phyloP scores from a whole-genome alignment of 2,888 invertebrate genomes.

The Resseliella maxima region DNA sequence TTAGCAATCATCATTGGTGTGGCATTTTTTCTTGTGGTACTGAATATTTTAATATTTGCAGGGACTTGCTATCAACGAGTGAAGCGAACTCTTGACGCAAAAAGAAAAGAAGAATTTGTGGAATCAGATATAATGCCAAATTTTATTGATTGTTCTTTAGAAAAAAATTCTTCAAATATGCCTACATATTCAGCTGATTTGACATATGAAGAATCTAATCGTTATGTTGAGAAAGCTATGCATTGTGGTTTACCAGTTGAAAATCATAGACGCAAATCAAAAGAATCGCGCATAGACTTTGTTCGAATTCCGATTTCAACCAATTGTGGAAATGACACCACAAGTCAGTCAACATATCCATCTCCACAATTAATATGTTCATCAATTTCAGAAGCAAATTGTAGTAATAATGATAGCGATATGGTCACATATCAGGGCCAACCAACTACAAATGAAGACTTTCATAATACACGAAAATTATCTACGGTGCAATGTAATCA shows the following conservation, averaged over 20 bases:
- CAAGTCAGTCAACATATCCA: constrained; percentile 60
- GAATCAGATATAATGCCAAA: constrained; percentile 70
- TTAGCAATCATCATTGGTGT: constrained; percentile 88
- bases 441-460: constrained; percentile 56
- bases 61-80: constrained; percentile 89
- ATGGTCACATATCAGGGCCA: constrained; percentile 59
- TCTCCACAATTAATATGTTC: constrained; percentile 59
- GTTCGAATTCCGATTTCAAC: constrained; percentile 63
- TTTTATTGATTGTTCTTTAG: not conserved
- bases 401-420: constrained; percentile 60
- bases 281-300: constrained; percentile 62
- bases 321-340: constrained; percentile 61
- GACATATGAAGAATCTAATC: constrained; percentile 75
- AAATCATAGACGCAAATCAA: constrained; percentile 71
- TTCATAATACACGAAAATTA: constrained; percentile 57
- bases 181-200: not conserved
- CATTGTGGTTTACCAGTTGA: constrained; percentile 74
- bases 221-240: constrained; percentile 73
- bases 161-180: constrained; percentile 59
- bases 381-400: constrained; percentile 59
- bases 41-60: constrained; percentile 88
- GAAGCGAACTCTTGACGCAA: constrained; percentile 73
- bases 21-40: constrained; percentile 82
- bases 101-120: constrained; percentile 81
- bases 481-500: constrained; percentile 60